phyloP scores from a whole-genome alignment of 2,113 vertebrate genomes.

The Neolamprologus modestus region DNA sequence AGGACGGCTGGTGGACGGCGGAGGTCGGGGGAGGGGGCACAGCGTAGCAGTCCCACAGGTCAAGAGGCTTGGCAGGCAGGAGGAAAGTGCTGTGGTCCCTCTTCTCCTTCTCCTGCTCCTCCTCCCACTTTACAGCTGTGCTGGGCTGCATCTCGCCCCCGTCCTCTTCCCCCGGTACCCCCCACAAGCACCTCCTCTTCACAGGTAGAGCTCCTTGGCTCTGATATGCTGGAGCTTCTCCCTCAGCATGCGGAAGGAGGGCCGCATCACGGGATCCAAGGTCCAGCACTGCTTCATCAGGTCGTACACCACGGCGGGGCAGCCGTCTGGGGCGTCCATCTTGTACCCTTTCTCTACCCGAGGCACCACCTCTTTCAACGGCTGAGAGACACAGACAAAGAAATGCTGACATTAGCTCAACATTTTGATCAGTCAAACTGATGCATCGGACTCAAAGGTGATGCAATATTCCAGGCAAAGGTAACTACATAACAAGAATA shows the following conservation, averaged over 20 bases:
- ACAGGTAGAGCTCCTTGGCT: constrained; percentile 90
- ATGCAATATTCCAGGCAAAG: neutral
- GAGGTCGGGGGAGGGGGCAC: neutral
- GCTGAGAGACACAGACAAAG: constrained; percentile 62
- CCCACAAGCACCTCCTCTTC: constrained; percentile 48
- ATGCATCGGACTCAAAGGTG: neutral
- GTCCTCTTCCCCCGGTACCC: neutral
- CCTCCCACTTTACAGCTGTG: neutral
- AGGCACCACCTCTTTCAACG: constrained; percentile 93
- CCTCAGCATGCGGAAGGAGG: constrained; percentile 88
- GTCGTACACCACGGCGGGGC: constrained; percentile 84
- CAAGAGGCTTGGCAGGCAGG: constrained; percentile 5
- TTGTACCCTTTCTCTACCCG: constrained; percentile 96
- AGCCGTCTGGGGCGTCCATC: constrained; percentile 93
- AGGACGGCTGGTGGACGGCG: neutral
- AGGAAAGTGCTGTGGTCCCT: constrained; percentile 20
- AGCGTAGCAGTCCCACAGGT: constrained; percentile 35
- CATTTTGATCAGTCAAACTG: neutral
- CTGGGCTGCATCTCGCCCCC: constrained; percentile 1
- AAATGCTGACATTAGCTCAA: neutral
- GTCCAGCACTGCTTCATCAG: constrained; percentile 98
- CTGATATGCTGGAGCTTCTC: constrained; percentile 94
- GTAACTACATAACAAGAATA: neutral
- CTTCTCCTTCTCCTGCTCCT: constrained; percentile 7
- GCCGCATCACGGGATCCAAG: constrained; percentile 78